Conservation (phyloP, 2,888 invertebrate species). For the Ecliptopera silaceata region DNA sequence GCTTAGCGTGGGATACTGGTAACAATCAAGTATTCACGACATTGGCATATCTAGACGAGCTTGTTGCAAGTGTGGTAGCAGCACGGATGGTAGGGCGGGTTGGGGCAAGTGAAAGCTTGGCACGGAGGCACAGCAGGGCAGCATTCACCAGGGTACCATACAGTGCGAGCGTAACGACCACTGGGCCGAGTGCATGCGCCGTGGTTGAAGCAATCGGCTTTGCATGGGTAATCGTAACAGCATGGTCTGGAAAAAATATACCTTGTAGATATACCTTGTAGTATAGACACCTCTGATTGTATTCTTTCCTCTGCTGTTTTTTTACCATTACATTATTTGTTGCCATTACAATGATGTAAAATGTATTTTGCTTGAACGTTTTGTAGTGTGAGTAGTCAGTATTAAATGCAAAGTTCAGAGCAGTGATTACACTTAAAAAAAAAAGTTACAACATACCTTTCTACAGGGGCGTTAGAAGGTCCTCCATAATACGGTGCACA, state of each 20-base stretch:
- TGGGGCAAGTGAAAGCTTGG: conserved; percentile 74
- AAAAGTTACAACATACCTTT: conserved; percentile 44
- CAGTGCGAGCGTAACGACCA: conserved; percentile 71
- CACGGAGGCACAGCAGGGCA: conserved; percentile 67
- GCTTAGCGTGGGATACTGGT: neutral
- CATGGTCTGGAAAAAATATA: conserved; percentile 57
- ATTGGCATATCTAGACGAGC: conserved; percentile 47
- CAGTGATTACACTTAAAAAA: no score
- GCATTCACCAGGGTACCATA: conserved; percentile 76
- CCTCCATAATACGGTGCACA: conserved; percentile 50
- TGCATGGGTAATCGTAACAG: conserved; percentile 76
- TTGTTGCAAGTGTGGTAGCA: conserved; percentile 73
- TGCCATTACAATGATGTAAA: no score
- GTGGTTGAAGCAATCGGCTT: conserved; percentile 76
- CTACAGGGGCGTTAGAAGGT: conserved; percentile 64
- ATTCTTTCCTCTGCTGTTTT: no score
- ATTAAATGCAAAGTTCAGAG: no score
- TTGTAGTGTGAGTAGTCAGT: no score
- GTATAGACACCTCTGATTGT: no score
- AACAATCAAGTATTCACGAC: neutral
- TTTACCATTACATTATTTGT: no score
- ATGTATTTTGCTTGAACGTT: no score
- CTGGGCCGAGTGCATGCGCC: conserved; percentile 72
- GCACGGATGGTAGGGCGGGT: conserved; percentile 74
- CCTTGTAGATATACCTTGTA: no score